Evolutionary conservation across 1,140 invertebrate species (phyloP), one percentile per base, ranked within the genome.

Genomic region (Aculops lycopersici): DNA sequence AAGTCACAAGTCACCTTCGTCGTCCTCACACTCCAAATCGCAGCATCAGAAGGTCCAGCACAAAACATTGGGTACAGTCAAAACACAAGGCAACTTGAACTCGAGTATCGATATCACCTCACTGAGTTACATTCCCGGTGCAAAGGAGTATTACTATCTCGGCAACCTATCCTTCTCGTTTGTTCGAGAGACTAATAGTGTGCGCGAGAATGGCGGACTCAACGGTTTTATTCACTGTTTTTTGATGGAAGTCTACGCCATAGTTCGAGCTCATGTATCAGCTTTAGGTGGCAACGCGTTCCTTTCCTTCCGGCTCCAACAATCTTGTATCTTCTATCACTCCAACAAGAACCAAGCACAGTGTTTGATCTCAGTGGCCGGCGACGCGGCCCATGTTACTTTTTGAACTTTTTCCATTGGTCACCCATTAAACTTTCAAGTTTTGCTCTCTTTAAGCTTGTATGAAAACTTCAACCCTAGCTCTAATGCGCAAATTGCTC

Each of bases 91-190:
- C n/a, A n/a, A n/a, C n/a, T 31, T n/a, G 24, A 8, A 31, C 8
- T 31, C 24, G 24, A 31, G 8, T 8, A 31, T 84, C 4, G 76
- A 81, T 48, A 69, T 86, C 46, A 81, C 78, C 1, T 74, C 79
- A 1, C 58, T 84, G 21, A 71, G 71, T 36, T 72, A 70, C 49
- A 60, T 86, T 44, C 71, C 75, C 14, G 75, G 78, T 43, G 72
- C 69, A 1, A 65, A 65, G 42, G 74, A 79, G 41, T 69, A 77
- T 41, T 66, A 71, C 44, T 84, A 88, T 53, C 58, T 90, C 41
- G 84, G 83, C 41, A 81, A 88, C 55, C 62, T 90, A 39, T 83
- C 88, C 52, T 83, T 90, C 52, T 81, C 88, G 57, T 84, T 92
- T 49, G 88, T 94, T 45, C 60, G 84, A 40, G 84, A 94, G 61